phyloP scores from a whole-genome alignment of 2,797 vertebrate species.

The Taenioides sp. region DNA sequence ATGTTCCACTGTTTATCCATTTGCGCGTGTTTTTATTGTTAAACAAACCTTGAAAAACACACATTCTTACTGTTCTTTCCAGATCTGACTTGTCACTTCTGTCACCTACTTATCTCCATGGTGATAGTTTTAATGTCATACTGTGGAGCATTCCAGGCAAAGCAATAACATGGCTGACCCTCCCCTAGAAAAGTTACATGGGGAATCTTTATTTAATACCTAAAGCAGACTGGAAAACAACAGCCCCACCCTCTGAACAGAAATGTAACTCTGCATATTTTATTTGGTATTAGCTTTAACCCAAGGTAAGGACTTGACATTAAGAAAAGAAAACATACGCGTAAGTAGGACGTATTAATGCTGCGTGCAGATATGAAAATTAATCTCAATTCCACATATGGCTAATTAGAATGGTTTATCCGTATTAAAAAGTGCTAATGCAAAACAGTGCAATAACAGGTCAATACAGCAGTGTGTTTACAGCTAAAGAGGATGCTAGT shows the following conservation, averaged over 20 bases:
- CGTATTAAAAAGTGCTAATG: neutral
- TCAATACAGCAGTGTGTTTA: conserved; percentile 1
- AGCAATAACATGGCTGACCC: no score
- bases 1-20: no score
- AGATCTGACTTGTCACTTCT: no score
- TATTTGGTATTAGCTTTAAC: neutral
- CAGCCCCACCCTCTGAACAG: no score
- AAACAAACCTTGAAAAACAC: no score
- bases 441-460: neutral
- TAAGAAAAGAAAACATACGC: neutral
- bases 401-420: neutral
- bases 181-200: no score
- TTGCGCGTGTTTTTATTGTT: no score
- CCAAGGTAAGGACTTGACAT: neutral
- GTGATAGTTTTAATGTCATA: no score
- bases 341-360: conserved; percentile 23
- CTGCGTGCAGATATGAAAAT: conserved; percentile 21
- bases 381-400: neutral
- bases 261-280: neutral
- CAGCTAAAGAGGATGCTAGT: neutral
- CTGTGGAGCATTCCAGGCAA: no score
- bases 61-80: no score
- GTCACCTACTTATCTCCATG: no score
- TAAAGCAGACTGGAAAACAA: neutral
- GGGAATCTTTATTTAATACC: no score